Percentiles rank a stretch among this genome's conserved stretches.
Evolutionary conservation across 2,113 vertebrate species (phyloP).

Genomic region (Cisticola juncidis): DNA sequence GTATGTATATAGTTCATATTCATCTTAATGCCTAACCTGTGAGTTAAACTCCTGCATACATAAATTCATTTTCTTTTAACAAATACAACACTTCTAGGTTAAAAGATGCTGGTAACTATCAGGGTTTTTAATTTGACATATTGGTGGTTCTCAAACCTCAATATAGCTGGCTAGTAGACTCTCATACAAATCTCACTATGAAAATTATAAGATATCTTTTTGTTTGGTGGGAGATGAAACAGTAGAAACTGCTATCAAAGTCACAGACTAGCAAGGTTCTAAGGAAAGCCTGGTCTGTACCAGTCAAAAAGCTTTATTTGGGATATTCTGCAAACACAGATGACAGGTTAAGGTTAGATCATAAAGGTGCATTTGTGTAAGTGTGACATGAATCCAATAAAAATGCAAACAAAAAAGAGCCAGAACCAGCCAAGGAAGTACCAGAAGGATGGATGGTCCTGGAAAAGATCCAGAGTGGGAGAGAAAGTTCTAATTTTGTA

Average conservation of each 20-base stretch:
- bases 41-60: not conserved
- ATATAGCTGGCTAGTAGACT: not conserved
- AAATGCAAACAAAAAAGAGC: not conserved
- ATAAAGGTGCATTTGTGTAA: not conserved
- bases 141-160: not conserved
- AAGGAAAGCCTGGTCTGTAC: not conserved
- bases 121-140: not conserved
- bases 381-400: not conserved
- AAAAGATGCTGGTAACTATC: not conserved
- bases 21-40: not conserved
- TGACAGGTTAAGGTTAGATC: not conserved
- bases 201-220: not conserved
- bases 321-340: not conserved
- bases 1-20: not conserved
- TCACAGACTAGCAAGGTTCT: not conserved
- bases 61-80: not conserved
- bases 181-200: not conserved
- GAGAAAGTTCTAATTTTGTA: constrained; percentile 25
- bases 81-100: not conserved
- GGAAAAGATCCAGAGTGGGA: not conserved
- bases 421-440: not conserved
- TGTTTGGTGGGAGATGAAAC: not conserved
- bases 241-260: not conserved
- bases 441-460: not conserved
- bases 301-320: not conserved